Evolutionary conservation across 1,140 invertebrate species (phyloP).

Genomic region (Portunus trituberculatus): DNA sequence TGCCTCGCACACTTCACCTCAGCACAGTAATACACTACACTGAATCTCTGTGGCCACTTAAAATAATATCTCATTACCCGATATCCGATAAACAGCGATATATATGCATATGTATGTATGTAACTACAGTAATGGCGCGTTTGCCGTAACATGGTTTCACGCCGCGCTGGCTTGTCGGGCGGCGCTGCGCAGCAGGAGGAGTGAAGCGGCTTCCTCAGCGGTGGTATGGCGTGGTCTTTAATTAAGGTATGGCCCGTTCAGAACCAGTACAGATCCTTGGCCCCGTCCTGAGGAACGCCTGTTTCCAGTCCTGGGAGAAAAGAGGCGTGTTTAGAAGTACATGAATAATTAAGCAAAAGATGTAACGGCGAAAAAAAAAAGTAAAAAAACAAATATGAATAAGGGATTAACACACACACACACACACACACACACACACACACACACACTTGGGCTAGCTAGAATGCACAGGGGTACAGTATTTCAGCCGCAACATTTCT

Average conservation of each 20-base stretch:
- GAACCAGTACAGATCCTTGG: constrained; percentile 67
- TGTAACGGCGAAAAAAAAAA: too few relatives aligned
- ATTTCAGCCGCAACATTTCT: too few relatives aligned
- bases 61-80: neutral
- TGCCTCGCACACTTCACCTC: neutral
- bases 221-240: neutral
- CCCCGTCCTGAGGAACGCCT: constrained; percentile 61
- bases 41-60: neutral
- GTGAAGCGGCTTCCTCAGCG: neutral
- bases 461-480: too few relatives aligned
- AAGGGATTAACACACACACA: too few relatives aligned
- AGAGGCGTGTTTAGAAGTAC: neutral
- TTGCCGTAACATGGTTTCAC: neutral
- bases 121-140: neutral
- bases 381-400: too few relatives aligned
- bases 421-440: too few relatives aligned
- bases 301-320: constrained; percentile 57
- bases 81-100: constrained; percentile 15
- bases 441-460: too few relatives aligned
- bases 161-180: neutral
- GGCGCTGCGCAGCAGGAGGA: neutral
- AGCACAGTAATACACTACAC: neutral
- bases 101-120: constrained; percentile 25
- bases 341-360: too few relatives aligned
- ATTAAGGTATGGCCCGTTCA: neutral